Evolutionary conservation across 2,797 vertebrate species (phyloP), one percentile per base, ranked within the genome.

Genomic region (Onychomys leucogaster): DNA sequence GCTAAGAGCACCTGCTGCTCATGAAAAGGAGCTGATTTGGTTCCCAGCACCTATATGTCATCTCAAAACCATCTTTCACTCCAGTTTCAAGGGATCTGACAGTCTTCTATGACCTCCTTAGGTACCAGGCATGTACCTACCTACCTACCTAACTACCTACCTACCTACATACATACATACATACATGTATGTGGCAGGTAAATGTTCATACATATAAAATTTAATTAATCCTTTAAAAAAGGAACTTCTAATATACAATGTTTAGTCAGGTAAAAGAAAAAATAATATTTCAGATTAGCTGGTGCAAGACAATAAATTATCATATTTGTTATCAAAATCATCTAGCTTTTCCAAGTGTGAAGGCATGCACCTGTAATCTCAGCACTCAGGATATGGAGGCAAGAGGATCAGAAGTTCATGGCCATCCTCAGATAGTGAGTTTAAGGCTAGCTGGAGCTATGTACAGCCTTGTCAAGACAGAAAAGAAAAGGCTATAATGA

Each of bases 261-360:
- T n/a, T 94, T 73, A 85, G 49, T 88, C 95, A 69, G 19, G 95
- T 73, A 91, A 89, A 92, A 93, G 88, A 8, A 25, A 25, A 49
- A 96, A 76, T 52, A 75, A 67, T 0, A 34, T 94, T 43, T 59
- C 10, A 77, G 5, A 89, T 77, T 87, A 80, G 87, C 46, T 95
- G 23, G 57, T 86, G 0, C 27, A 92, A 89, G 57, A 93, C 90
- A 92, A 95, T 95, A 49, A 91, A 93, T 77, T 71, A 49, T 52
- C 43, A 52, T 81, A 87, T 84, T 94, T 61, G 89, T 94, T 84
- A 87, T 93, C 8, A 94, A 95, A 95, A 90, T 32, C 34, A 94
- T 61, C 16, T 94, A 88, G 46, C 34, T 91, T 52, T 34, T 55
- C 7, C 21, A 37, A 21, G 34, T 37, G 34, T 57, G 34, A 5